These are phyloP conservation scores for Hylomyscus alleni DNA, from an alignment of 2,797 vertebrate species.

Conservation along the genomic window DNA sequence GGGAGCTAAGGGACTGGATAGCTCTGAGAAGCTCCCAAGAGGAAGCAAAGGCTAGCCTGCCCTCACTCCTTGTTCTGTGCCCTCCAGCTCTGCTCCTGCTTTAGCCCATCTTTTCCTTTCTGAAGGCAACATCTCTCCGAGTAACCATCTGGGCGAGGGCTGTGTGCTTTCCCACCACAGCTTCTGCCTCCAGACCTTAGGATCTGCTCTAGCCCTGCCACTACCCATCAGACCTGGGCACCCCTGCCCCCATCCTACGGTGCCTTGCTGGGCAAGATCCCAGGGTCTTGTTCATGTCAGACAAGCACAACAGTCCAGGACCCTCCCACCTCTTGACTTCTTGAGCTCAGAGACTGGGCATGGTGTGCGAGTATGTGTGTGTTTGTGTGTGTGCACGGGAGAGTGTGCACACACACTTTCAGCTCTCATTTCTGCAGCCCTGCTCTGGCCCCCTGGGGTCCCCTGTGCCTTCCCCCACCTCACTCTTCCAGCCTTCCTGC, in stretches of 20 bases:
- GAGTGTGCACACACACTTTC: neutral
- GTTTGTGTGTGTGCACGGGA: neutral
- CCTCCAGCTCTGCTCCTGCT: neutral
- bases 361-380: neutral
- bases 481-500: neutral
- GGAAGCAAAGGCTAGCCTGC: neutral
- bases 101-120: neutral
- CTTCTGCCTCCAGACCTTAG: neutral
- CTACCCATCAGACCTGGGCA: neutral
- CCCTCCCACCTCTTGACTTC: too few species aligned
- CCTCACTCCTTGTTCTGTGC: neutral
- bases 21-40: neutral
- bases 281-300: neutral
- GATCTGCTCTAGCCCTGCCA: neutral
- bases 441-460: neutral
- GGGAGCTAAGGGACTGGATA: neutral
- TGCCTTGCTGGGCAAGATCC: neutral
- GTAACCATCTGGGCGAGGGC: neutral
- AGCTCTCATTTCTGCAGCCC: neutral
- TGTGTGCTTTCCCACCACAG: neutral
- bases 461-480: too few species aligned
- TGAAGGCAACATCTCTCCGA: neutral
- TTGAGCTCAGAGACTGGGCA: neutral
- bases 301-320: neutral
- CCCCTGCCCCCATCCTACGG: rapidly evolving